phyloP scores from a whole-genome alignment of 1,140 invertebrate genomes.

The Dinoponera quadriceps region DNA sequence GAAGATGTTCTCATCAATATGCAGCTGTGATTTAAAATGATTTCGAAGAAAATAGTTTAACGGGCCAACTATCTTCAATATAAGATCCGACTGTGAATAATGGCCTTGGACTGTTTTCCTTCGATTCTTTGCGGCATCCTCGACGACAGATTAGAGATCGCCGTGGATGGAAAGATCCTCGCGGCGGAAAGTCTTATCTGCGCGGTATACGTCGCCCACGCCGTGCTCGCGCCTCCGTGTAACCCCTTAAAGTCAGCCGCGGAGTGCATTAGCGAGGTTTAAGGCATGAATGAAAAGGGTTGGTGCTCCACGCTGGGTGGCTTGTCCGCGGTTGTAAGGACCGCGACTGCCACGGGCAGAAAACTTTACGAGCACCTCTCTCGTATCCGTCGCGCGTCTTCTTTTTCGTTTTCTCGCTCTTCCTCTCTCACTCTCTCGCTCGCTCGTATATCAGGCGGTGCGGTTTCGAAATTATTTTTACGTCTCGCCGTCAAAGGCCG shows the following conservation, averaged over 20 bases:
- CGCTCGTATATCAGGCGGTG: slow-evolving; percentile 81
- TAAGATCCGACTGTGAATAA: too few species aligned
- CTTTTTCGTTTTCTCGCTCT: slow-evolving; percentile 49
- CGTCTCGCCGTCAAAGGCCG: slow-evolving; percentile 76
- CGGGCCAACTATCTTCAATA: too few species aligned
- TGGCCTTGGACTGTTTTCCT: too few species aligned
- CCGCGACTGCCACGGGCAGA: slow-evolving; percentile 80
- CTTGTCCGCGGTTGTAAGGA: slow-evolving; percentile 81
- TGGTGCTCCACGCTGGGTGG: slow-evolving; percentile 75
- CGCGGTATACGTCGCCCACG: slow-evolving; percentile 30
- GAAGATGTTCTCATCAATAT: too few species aligned
- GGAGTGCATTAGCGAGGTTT: slow-evolving; percentile 78
- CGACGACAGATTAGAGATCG: slow-evolving; percentile 1
- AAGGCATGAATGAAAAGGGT: slow-evolving; percentile 80
- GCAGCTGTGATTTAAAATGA: too few species aligned
- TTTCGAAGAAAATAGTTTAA: too few species aligned
- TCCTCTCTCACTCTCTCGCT: slow-evolving; percentile 71
- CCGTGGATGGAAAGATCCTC: not conserved
- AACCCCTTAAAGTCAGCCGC: slow-evolving; percentile 65
- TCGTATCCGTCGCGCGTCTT: slow-evolving; percentile 57
- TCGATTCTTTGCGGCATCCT: not conserved
- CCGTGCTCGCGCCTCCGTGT: slow-evolving; percentile 54
- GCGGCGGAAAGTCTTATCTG: slow-evolving; percentile 43
- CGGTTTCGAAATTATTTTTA: slow-evolving; percentile 84
- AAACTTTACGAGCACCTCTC: slow-evolving; percentile 81